Percentiles rank a stretch among this genome's conserved stretches.
These are phyloP conservation scores for Capreolus pygargus DNA, from an alignment of 2,113 vertebrate species.

Conservation along the genomic window DNA sequence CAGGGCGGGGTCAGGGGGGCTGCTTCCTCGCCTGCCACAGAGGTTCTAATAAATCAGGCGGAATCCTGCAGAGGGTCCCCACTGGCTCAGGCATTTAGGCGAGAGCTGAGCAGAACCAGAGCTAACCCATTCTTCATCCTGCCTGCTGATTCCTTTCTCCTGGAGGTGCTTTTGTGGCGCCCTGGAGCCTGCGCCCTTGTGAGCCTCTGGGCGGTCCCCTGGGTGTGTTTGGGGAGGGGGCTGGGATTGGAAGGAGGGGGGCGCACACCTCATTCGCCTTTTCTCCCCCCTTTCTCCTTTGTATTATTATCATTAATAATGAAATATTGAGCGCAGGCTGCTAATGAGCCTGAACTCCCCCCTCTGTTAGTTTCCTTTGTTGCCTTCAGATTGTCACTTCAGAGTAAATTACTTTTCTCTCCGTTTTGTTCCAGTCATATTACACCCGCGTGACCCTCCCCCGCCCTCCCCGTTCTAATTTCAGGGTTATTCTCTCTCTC, in stretches of 20 bases:
- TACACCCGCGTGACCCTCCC: conserved; percentile 52
- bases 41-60: conserved; percentile 1
- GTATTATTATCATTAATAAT: conserved; percentile 77
- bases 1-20: rapidly evolving
- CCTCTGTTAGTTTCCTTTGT: conserved; percentile 77
- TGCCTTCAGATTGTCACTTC: conserved; percentile 74
- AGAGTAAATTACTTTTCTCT: conserved; percentile 76
- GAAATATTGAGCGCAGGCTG: conserved; percentile 78
- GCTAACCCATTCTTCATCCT: conserved; percentile 50
- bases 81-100: neutral
- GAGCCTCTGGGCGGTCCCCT: conserved; percentile 25
- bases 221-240: neutral
- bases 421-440: conserved; percentile 78
- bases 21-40: neutral
- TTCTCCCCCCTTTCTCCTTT: conserved; percentile 36
- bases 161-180: neutral
- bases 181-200: neutral
- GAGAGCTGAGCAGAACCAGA: neutral
- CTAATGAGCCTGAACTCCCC: conserved; percentile 80
- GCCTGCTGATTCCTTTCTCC: neutral
- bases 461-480: conserved; percentile 58
- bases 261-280: neutral
- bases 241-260: neutral
- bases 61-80: neutral
- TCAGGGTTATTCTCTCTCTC: conserved; percentile 76